Conservation (phyloP, 2,113 vertebrate species). For the Tupaia tana region DNA sequence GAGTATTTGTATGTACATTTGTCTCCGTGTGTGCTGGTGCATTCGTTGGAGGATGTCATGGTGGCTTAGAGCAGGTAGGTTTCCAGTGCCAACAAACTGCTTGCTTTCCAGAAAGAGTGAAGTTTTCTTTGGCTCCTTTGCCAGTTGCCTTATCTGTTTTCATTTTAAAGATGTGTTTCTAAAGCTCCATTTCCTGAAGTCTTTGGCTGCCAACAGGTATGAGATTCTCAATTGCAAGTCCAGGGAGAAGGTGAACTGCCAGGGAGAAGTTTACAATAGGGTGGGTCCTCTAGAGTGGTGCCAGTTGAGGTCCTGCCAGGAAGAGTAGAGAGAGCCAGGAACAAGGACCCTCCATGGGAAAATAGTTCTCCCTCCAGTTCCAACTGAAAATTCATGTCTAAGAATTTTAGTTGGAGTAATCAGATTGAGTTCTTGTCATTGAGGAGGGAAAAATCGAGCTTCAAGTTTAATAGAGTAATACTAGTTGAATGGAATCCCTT, state of each 20-base stretch:
- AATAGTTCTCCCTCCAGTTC: neutral
- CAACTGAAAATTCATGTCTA: conserved; percentile 49
- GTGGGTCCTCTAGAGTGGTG: neutral
- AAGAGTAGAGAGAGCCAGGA: neutral
- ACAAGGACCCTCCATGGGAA: conserved; percentile 62
- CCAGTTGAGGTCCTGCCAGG: conserved; percentile 13
- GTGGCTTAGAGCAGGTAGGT: conserved; percentile 42
- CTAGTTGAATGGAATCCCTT: conserved; percentile 15
- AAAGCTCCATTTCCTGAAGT: conserved; percentile 74
- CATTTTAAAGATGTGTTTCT: conserved; percentile 74
- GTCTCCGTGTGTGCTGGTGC: neutral
- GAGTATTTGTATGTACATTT: neutral
- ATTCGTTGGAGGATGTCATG: conserved; percentile 57
- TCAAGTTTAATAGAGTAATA: neutral
- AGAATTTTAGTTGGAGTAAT: conserved; percentile 58
- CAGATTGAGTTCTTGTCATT: conserved; percentile 36
- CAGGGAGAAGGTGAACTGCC: conserved; percentile 51
- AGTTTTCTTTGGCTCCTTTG: conserved; percentile 72
- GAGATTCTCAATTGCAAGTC: conserved; percentile 58
- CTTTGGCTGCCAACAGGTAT: conserved; percentile 69
- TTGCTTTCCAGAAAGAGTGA: conserved; percentile 59
- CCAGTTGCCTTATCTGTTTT: conserved; percentile 77
- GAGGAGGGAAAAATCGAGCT: neutral
- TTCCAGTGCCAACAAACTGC: conserved; percentile 60
- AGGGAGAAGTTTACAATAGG: conserved; percentile 13